Base-by-base conservation (phyloP, 2,888 invertebrate species). In the Danaus chrysippus region DNA sequence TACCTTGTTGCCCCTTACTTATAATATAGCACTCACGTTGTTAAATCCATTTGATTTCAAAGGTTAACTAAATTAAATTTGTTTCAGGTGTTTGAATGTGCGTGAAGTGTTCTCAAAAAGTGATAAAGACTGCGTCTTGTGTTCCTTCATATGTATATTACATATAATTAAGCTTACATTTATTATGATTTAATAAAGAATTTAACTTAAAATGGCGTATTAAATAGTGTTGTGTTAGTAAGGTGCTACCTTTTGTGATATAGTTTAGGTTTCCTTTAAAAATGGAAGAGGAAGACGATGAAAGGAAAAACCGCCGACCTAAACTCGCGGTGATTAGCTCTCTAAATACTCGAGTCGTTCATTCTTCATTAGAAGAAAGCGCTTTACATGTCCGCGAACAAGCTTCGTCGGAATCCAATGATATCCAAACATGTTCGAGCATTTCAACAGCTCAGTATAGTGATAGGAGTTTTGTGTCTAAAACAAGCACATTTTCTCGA, bases 331-430 rank as follows among this genome's bases (percentile, higher is more conserved):
- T 84, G 44, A 82, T 86, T 58, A 82, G 85, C 67, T 81, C 87
- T 12, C 70, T 87, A 44, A 87, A 84, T 59, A 68, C 87, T 10
- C 83, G 87, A 12, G 81, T 84, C 54, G 84, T 81, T 52, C 87
- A 89, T 68, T 81, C 86, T 64, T 87, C 89, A 3, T 72, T 88
- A 57, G 90, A 91, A 71, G 88, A 89, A 67, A 76, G 81, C 42
- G 49, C 49, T 17, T 49, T n/a, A 17, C 72, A 68, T 58, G 72
- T 89, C 49, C 83, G 81, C 10, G 83, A 84, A 70, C 89, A 88
- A 72, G 92, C 88, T 3, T 93, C 93, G 61, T 92, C 92, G 12
- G 93, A 93, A 70, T 93, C 93, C 6, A 85, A 80, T 67, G 93
- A 93, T 71, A 92, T 92, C 63, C 92, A 92, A 68, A 87, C 86